Evolutionary conservation across 2,888 invertebrate genomes (phyloP).

Genomic region (Caenorhabditis zanzibari): DNA sequence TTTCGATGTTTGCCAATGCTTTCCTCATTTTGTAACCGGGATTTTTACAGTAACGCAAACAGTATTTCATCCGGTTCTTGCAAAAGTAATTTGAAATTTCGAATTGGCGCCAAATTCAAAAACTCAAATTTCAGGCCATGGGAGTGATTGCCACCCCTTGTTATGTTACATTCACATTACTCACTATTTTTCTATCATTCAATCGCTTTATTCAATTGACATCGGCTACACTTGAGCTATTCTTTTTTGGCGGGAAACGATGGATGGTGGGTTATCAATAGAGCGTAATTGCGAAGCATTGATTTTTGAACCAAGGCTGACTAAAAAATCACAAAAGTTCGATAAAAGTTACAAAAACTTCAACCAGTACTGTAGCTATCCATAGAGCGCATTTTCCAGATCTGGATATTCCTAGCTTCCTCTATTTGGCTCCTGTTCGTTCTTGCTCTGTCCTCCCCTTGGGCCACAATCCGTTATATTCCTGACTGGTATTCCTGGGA

Average conservation of each 20-base stretch:
- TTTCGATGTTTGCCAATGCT: constrained; percentile 75
- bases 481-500: constrained; percentile 77
- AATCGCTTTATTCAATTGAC: constrained; percentile 74
- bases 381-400: constrained; percentile 42
- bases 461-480: constrained; percentile 73
- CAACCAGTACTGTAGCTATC: no score
- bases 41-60: constrained; percentile 76
- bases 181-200: constrained; percentile 76
- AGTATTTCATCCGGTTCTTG: constrained; percentile 65
- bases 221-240: constrained; percentile 65
- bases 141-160: constrained; percentile 78
- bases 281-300: no score
- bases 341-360: no score
- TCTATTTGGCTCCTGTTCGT: constrained; percentile 68
- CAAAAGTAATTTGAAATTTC: constrained; percentile 66
- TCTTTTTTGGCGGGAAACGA: constrained; percentile 67
- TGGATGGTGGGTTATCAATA: constrained; percentile 47
- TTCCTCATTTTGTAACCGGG: constrained; percentile 78
- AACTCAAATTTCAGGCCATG: constrained; percentile 47
- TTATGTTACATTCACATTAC: constrained; percentile 77
- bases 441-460: constrained; percentile 71
- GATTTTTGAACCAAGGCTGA: background rate
- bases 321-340: background rate
- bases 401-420: constrained; percentile 70
- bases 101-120: no score